Conservation (phyloP, 2,113 vertebrate genomes). For the Pluvianellus socialis region DNA sequence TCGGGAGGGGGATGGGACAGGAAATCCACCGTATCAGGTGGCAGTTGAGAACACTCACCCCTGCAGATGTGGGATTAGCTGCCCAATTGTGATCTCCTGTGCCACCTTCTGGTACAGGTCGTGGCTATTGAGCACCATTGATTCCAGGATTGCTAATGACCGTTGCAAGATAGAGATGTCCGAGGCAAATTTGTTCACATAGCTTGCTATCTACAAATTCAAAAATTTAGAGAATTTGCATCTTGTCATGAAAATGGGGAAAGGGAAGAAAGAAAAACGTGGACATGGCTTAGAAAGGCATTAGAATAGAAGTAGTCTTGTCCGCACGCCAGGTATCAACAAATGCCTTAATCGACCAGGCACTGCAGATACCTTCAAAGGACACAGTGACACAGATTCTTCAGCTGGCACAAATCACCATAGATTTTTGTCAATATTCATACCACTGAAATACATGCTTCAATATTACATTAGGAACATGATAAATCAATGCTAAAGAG, state of each 20-base stretch:
- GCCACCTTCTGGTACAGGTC: constrained; percentile 99
- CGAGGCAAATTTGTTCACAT: constrained; percentile 92
- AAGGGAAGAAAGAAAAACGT: not conserved
- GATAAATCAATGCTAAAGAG: not conserved
- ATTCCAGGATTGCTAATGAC: constrained; percentile 95
- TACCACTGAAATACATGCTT: not conserved
- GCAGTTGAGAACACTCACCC: constrained; percentile 77
- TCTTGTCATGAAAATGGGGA: not conserved
- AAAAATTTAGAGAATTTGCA: not conserved
- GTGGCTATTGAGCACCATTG: constrained; percentile 98
- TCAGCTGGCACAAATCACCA: not conserved
- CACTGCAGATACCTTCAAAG: not conserved
- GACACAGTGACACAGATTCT: not conserved
- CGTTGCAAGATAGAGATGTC: constrained; percentile 93
- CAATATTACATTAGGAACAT: accelerated
- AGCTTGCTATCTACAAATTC: constrained; percentile 89
- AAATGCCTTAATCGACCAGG: not conserved
- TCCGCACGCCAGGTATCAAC: not conserved
- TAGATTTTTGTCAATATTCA: not conserved
- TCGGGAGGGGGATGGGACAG: accelerated
- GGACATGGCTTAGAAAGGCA: not conserved
- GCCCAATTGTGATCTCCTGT: constrained; percentile 98
- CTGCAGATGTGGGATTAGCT: constrained; percentile 95
- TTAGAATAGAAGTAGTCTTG: not conserved
- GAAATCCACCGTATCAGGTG: not conserved